A percentile compares a stretch with the other conserved stretches of the same genome.
Conservation (phyloP, 2,113 vertebrate genomes). For the Cavia porcellus region DNA sequence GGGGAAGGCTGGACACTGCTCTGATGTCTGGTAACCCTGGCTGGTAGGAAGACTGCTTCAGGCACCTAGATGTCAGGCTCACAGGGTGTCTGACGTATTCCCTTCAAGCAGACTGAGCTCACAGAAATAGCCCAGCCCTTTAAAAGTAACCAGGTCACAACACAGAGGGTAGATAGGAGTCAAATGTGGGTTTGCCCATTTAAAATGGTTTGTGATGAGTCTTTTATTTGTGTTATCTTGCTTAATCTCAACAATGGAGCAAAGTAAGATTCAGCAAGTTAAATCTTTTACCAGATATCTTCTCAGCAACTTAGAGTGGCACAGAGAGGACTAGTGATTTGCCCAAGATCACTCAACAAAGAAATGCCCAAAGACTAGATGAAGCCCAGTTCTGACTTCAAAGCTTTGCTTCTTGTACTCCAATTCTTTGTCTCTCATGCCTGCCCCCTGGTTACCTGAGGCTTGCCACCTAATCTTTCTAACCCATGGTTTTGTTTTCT, state of each 20-base stretch:
- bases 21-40: neutral
- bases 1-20: rapidly evolving
- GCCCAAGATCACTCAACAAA: neutral
- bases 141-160: conserved; percentile 70
- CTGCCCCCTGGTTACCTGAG: neutral
- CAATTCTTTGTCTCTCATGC: neutral
- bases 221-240: neutral
- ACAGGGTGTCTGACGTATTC: neutral
- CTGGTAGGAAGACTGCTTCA: neutral
- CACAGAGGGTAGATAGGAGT: neutral
- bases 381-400: neutral
- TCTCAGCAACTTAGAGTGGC: neutral
- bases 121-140: conserved; percentile 71
- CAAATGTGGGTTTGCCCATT: neutral
- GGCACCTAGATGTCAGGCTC: neutral
- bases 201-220: neutral
- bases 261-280: neutral
- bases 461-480: neutral
- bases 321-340: neutral
- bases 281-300: neutral
- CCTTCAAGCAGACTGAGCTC: conserved; percentile 13
- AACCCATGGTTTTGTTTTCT: neutral
- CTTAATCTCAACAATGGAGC: neutral
- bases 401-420: neutral
- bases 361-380: neutral